Evolutionary conservation across 2,797 vertebrate species (phyloP), one percentile per base, ranked within the genome.

Genomic region (Peromyscus eremicus): DNA sequence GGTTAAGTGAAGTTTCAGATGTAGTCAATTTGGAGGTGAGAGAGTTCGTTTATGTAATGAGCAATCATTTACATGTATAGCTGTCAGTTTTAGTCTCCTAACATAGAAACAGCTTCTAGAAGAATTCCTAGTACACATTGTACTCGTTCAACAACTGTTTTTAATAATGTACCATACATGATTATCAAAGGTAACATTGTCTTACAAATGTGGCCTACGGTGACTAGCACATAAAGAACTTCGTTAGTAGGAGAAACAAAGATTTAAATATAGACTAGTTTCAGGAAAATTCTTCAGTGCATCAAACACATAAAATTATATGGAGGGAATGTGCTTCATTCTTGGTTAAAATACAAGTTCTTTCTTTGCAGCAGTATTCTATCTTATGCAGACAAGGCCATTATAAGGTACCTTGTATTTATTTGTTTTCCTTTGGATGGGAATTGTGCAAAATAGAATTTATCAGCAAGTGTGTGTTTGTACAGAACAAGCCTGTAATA

Each of bases 361-460:
- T 73, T 19, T n/a, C 19, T 79, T 92, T n/a, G 77, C 49, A 90
- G 40, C 0, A 40, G 71, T 62, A 94, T 32, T 83, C 46, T 96
- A 64, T 19, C 87, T 62, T 43, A 89, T 75, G 13, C 25, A 95
- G 60, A 75, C 62, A 91, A 60, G 43, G 17, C 3, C 52, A 40
- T 43, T 79, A 71, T 21, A 62, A 95, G 76, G 14, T 25, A 62
- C 5, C 17, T 62, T 25, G 40, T 68, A 91, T 81, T 60, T 89
- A 84, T 84, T 76, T 89, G 40, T 92, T 95, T 95, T 88, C 34
- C 89, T 96, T 75, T 79, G 21, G 29, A 71, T 52, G 43, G 2
- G 11, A 95, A 91, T 73, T 94, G 7, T 66, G 88, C 68, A n/a
- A 85, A 93, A 89, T 64, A 71, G 19, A 84, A 95, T 81, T 80